These are phyloP conservation scores for Drosophila meridiana DNA, from an alignment of 2,888 invertebrate species.

Conservation along the genomic window DNA sequence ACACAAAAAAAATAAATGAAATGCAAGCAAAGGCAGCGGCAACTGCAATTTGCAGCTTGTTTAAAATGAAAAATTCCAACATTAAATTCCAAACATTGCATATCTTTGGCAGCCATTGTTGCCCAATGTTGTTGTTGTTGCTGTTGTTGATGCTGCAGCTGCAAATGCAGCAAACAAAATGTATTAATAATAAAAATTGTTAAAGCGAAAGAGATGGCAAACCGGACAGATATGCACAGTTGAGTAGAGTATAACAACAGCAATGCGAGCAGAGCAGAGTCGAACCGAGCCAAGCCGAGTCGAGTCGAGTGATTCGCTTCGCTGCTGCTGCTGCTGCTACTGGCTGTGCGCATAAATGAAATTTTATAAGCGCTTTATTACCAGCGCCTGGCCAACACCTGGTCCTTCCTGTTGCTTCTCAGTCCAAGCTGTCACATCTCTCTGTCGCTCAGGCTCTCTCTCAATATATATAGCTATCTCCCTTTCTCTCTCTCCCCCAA, in stretches of 20 bases:
- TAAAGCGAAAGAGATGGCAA: conserved; percentile 52
- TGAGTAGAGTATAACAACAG: conserved; percentile 4
- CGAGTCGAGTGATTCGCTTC: conserved; percentile 15
- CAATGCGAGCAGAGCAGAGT: background rate
- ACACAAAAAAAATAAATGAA: conserved; percentile 24
- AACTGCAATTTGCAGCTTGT: conserved; percentile 76
- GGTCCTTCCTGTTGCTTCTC: conserved; percentile 24
- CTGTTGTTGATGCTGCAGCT: conserved; percentile 28
- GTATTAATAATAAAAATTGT: conserved; percentile 77
- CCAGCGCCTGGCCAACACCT: conserved; percentile 66
- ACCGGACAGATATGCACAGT: conserved; percentile 21
- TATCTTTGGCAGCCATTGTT: conserved; percentile 57
- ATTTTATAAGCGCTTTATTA: conserved; percentile 81
- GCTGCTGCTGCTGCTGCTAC: conserved; percentile 31
- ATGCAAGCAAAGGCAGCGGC: conserved; percentile 21
- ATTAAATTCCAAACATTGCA: conserved; percentile 76
- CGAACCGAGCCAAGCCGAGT: background rate
- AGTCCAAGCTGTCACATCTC: background rate
- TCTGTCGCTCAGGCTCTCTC: background rate
- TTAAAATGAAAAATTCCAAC: conserved; percentile 77
- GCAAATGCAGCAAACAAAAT: conserved; percentile 75
- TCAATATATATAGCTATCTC: background rate
- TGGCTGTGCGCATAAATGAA: conserved; percentile 71
- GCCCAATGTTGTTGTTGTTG: conserved; percentile 25
- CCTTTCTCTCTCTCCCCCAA: background rate